Percentiles rank a stretch among this genome's conserved stretches.
These are phyloP conservation scores for Meghimatium bilineatum DNA, from an alignment of 2,888 invertebrate species.

Conservation along the genomic window DNA sequence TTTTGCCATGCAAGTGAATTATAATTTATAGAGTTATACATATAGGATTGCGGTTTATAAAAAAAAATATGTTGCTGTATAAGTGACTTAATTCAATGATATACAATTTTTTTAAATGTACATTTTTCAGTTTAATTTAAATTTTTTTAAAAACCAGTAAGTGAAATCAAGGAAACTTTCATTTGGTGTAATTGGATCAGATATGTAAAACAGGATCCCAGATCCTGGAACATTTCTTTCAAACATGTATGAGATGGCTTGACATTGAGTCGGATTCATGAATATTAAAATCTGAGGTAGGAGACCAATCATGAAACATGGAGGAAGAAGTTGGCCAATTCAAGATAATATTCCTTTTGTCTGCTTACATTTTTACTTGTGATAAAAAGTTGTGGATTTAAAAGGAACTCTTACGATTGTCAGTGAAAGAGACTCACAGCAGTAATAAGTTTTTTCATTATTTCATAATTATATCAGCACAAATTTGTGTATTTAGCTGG, in stretches of 20 bases:
- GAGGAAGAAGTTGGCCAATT: too few species aligned
- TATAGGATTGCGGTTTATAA: neutral
- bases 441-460: neutral
- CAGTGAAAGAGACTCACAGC: neutral
- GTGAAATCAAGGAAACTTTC: neutral
- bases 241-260: too few species aligned
- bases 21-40: neutral
- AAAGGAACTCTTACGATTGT: neutral
- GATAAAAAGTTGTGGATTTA: neutral
- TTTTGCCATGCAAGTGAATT: slow-evolving; percentile 6
- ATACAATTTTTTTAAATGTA: neutral
- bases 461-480: neutral
- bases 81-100: neutral
- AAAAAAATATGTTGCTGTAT: neutral
- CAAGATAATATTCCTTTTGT: too few species aligned
- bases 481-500: neutral
- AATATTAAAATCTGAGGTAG: too few species aligned
- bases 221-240: too few species aligned
- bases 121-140: neutral
- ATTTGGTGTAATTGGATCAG: neutral
- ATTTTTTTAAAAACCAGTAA: neutral
- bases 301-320: too few species aligned
- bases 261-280: too few species aligned
- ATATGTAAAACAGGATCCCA: too few species aligned
- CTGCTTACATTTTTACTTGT: neutral